Evolutionary conservation across 2,888 invertebrate species (phyloP), one percentile per base, ranked within the genome.

Genomic region (Agrochola lota): DNA sequence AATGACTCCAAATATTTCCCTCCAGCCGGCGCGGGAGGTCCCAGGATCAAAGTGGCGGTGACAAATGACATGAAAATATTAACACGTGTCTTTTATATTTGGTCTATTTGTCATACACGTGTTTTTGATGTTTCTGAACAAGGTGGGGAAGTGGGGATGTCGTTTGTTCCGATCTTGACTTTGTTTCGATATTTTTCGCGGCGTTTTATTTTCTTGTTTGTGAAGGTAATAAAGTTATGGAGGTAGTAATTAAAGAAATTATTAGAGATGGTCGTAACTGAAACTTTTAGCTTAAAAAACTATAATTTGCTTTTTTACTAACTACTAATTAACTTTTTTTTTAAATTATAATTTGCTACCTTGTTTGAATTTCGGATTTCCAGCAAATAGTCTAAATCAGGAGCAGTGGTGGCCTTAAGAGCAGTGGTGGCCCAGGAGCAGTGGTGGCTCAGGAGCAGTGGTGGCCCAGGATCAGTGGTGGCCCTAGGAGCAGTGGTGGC

Each of bases 41-140:
- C 72, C 72, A 75, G 78, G 81, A 74, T 85, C 85, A 89, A 88
- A 89, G 81, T 74, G 43, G 64, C 49, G 79, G 87, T 90, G 90
- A 86, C 90, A 91, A 92, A 88, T 84, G 78, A 89, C 74, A 84
- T 77, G 86, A 87, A 83, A 85, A 86, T 89, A 89, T 88, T 86
- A 86, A 86, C 88, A 90, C 87, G 88, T 90, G 90, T 87, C 83
- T 35, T 69, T 64, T 62, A 67, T 73, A 73, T 85, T 49, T 69
- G 43, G 75, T 80, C 80, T 86, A 78, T 84, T 78, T 77, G 77
- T 84, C 64, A 78, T 83, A 84, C 85, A 83, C 49, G 62, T 80
- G 83, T 71, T 71, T 74, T 71, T 81, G 83, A 79, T 83, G 85
- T 85, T 83, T 52, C 71, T 68, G 74, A 70, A 70, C 15, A 30